phyloP scores from a whole-genome alignment of 92 coral and sea anemone genomes.

The Zoanthus sansibaricus region DNA sequence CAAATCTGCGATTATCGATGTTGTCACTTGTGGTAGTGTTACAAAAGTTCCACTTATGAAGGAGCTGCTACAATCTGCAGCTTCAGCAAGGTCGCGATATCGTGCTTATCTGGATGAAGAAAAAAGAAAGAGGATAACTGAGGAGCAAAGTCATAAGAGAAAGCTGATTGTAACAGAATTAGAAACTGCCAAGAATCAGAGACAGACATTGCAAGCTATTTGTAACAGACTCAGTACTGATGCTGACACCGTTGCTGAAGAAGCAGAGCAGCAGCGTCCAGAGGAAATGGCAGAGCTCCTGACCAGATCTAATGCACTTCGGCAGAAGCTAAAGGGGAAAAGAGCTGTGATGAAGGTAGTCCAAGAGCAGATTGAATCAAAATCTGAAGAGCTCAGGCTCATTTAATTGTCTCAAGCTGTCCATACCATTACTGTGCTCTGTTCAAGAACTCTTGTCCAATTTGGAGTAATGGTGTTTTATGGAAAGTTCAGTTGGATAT shows the following conservation, averaged over 20 bases:
- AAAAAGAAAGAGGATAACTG: constrained; percentile 26
- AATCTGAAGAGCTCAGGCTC: constrained; percentile 38
- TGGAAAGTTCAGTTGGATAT: constrained; percentile 18
- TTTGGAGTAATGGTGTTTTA: constrained; percentile 24
- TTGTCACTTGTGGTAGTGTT: constrained; percentile 5
- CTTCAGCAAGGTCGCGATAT: constrained; percentile 23
- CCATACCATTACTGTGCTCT: constrained; percentile 24
- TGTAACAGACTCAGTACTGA: constrained; percentile 17
- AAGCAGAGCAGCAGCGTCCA: constrained; percentile 8
- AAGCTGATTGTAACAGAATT: constrained; percentile 12
- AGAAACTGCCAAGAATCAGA: constrained; percentile 27
- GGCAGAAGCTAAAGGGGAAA: constrained; percentile 22
- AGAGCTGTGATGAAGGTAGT: constrained; percentile 17
- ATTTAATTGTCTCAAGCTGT: constrained; percentile 30
- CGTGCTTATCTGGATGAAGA: constrained; percentile 31
- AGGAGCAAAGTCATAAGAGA: constrained; percentile 30
- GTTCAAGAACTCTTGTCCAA: constrained; percentile 20
- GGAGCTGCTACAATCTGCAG: constrained; percentile 18
- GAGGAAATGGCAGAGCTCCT: constrained; percentile 2
- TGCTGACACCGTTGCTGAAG: not conserved
- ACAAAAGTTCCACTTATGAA: constrained; percentile 2
- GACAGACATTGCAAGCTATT: constrained; percentile 19
- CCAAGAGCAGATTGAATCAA: constrained; percentile 39
- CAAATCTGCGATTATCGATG: constrained; percentile 2
- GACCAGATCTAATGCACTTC: constrained; percentile 20